These are phyloP conservation scores for Osmerus mordax DNA, from an alignment of 2,113 vertebrate species.

Conservation along the genomic window DNA sequence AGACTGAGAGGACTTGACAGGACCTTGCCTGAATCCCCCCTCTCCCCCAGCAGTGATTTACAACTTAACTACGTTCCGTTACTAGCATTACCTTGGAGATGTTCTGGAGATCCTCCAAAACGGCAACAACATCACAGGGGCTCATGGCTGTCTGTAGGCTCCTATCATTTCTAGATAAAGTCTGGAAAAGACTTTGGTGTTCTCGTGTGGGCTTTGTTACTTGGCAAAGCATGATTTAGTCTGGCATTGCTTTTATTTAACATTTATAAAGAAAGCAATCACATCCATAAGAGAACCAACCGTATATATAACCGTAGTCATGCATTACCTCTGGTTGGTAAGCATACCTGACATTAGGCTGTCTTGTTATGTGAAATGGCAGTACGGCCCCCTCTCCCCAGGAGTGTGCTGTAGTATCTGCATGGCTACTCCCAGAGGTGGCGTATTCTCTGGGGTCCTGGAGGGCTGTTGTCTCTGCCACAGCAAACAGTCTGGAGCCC, in stretches of 20 bases:
- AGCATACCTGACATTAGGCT: too few species aligned
- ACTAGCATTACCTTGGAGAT: not conserved
- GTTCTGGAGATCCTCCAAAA: constrained; percentile 2
- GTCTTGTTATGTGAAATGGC: too few species aligned
- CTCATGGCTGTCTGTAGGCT: not conserved
- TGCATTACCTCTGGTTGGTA: too few species aligned
- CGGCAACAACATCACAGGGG: not conserved
- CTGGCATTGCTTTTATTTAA: constrained; percentile 15
- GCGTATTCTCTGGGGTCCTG: constrained; percentile 7
- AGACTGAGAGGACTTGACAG: not conserved
- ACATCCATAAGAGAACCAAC: not conserved
- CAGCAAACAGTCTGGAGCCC: constrained; percentile 36
- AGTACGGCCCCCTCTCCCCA: too few species aligned
- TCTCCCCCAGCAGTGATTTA: not conserved
- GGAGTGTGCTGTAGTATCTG: too few species aligned
- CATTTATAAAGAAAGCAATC: constrained; percentile 1
- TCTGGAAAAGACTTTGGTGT: not conserved
- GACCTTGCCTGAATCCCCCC: constrained; percentile 11
- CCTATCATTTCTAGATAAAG: not conserved
- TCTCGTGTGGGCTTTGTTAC: constrained; percentile 3
- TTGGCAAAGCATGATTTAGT: constrained; percentile 17
- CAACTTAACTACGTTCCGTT: too few species aligned
- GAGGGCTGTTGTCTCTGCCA: constrained; percentile 24
- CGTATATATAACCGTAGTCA: too few species aligned
- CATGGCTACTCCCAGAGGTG: too few species aligned